A percentile compares a stretch with the other conserved stretches of the same genome.
Conservation (phyloP, 2,888 invertebrate species). For the Spodoptera littoralis region DNA sequence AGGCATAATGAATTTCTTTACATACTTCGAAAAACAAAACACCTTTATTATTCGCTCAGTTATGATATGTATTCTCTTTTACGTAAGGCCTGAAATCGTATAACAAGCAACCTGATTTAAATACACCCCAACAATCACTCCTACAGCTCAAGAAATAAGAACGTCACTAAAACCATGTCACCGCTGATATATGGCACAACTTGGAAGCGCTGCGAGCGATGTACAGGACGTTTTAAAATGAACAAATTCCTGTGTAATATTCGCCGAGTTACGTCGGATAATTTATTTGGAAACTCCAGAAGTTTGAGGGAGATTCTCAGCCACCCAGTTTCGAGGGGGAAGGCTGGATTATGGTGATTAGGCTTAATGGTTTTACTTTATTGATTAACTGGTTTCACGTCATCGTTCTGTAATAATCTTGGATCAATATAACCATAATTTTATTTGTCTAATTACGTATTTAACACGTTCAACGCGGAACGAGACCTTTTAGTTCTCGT, state of each 20-base stretch:
- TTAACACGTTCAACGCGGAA: too few relatives aligned
- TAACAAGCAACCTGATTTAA: too few relatives aligned
- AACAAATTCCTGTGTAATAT: slow-evolving; percentile 41
- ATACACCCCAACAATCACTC: too few relatives aligned
- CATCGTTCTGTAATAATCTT: slow-evolving; percentile 11
- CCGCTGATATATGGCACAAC: background rate
- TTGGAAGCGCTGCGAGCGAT: slow-evolving; percentile 1
- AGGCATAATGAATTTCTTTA: slow-evolving; percentile 26
- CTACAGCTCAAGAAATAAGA: too few relatives aligned
- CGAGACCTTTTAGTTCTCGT: too few relatives aligned
- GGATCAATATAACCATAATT: slow-evolving; percentile 28
- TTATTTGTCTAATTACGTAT: too few relatives aligned
- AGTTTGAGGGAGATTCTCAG: slow-evolving; percentile 39
- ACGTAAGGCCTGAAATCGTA: too few relatives aligned
- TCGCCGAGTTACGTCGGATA: slow-evolving; percentile 25
- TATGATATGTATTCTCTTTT: too few relatives aligned
- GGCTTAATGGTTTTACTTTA: slow-evolving; percentile 45
- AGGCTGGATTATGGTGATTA: slow-evolving; percentile 44
- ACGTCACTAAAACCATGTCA: too few relatives aligned
- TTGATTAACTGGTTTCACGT: slow-evolving; percentile 41
- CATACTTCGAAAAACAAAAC: slow-evolving; percentile 8
- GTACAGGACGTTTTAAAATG: slow-evolving; percentile 33
- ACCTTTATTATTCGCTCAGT: too few relatives aligned
- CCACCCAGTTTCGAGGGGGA: slow-evolving; percentile 14
- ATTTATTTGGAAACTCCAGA: slow-evolving; percentile 53